Conservation (phyloP, 1,140 invertebrate species). For the Hyles euphorbiae region DNA sequence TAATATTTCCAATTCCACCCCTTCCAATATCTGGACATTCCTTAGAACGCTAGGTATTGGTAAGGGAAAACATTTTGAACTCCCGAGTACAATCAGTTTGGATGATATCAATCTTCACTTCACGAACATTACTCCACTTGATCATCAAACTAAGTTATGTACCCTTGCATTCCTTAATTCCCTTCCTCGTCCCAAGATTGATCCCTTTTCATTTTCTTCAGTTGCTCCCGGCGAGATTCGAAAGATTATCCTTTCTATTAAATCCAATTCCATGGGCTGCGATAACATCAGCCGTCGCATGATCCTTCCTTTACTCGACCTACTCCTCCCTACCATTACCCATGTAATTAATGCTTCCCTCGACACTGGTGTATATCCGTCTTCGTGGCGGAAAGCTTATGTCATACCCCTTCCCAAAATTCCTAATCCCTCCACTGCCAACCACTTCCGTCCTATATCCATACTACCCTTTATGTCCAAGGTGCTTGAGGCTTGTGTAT, state of each 20-base stretch:
- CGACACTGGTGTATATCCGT: neutral
- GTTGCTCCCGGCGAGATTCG: neutral
- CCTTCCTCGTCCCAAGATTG: neutral
- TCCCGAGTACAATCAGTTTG: slow-evolving; percentile 3
- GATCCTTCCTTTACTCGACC: slow-evolving; percentile 6
- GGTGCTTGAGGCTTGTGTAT: slow-evolving; percentile 8
- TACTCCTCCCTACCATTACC: slow-evolving; percentile 1
- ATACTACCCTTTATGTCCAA: slow-evolving; percentile 11
- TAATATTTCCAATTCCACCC: neutral
- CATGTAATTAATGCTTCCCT: slow-evolving; percentile 12
- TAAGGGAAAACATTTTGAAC: slow-evolving; percentile 3
- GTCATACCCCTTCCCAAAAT: no score
- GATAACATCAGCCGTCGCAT: slow-evolving; percentile 7
- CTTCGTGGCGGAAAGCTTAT: neutral
- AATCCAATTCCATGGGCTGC: slow-evolving; percentile 4
- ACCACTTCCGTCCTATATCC: no score
- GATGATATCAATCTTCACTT: neutral
- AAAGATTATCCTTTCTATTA: slow-evolving; percentile 8
- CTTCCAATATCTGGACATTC: slow-evolving; percentile 5
- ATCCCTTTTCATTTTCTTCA: neutral
- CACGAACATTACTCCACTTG: neutral
- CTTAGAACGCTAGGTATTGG: slow-evolving; percentile 10
- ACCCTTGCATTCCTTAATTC: neutral
- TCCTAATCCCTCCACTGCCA: no score
- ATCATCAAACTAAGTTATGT: neutral